Percentiles rank a stretch among this genome's conserved stretches.
Evolutionary conservation across 2,113 vertebrate genomes (phyloP).

Genomic region (Camelus dromedarius): DNA sequence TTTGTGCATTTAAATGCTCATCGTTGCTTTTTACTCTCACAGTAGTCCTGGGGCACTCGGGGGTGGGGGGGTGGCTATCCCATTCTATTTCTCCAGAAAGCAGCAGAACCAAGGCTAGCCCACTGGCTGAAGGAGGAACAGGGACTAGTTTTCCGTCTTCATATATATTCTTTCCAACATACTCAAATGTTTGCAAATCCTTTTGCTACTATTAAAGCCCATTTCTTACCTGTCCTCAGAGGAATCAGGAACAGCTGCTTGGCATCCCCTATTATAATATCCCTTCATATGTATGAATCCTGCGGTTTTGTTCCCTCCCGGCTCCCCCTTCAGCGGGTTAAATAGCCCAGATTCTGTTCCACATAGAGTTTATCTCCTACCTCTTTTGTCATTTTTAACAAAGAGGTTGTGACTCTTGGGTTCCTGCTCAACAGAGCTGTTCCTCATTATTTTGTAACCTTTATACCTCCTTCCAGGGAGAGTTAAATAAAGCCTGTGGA

Average conservation of each 20-base stretch:
- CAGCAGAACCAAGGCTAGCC: not conserved
- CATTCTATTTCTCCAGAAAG: not conserved
- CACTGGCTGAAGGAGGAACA: not conserved
- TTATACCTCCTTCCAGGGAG: slow-evolving; percentile 73
- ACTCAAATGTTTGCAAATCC: not conserved
- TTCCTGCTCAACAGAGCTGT: slow-evolving; percentile 74
- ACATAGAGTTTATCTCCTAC: slow-evolving; percentile 61
- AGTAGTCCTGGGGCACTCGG: too few species aligned
- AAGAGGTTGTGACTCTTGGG: slow-evolving; percentile 77
- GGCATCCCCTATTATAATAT: slow-evolving; percentile 25
- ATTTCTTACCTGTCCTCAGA: slow-evolving; percentile 50
- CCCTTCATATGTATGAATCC: slow-evolving; percentile 40
- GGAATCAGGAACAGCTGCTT: slow-evolving; percentile 16
- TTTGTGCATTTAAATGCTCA: not conserved
- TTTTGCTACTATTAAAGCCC: slow-evolving; percentile 33
- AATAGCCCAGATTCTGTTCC: slow-evolving; percentile 47
- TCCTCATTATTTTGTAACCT: slow-evolving; percentile 83
- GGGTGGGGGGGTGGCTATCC: not conserved
- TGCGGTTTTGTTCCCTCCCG: slow-evolving; percentile 30
- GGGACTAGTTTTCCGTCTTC: not conserved
- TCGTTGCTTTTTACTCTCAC: not conserved
- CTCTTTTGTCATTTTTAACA: slow-evolving; percentile 82
- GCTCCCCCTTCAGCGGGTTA: slow-evolving; percentile 51
- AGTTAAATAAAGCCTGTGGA: slow-evolving; percentile 76
- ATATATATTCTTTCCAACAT: not conserved